Evolutionary conservation across 2,888 invertebrate genomes (phyloP), one percentile per base, ranked within the genome.

Genomic region (Pediacus dermestoides): DNA sequence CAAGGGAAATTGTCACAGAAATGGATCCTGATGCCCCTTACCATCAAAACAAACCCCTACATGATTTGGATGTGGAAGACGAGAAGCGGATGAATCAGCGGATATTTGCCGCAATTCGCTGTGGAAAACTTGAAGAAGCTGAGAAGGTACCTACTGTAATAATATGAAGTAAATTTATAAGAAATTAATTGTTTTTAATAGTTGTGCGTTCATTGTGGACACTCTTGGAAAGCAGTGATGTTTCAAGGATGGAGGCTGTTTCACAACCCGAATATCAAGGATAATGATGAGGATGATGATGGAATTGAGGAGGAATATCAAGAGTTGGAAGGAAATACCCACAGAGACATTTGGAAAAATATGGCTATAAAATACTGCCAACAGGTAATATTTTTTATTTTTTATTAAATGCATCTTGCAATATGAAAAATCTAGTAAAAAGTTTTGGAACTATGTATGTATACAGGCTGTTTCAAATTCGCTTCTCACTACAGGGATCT

Each of bases 1-100:
- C 74, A 0, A 70, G 74, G 9, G 71, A 76, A 28, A 72, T 82
- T 31, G 79, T 89, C 0, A 76, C 79, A 15, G 77, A 78, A 40
- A 71, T 92, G 64, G 93, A 95, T 70, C 94, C 94, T 1, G 94
- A 95, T 77, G 93, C 93, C 11, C 87, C 89, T 0, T 72, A 80
- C 30, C 75, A 90, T 32, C 85, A 91, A 60, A 81, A 81, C 33
- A 81, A 78, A 58, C 78, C 81, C 2, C 70, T 94, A 16, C 92
- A 93, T 67, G 85, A 91, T 55, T 75, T 93, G 47, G 95, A 95
- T 66, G 77, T 77, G 60, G 88, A 89, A 64, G 93, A 93, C 71
- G 86, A 88, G 34, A 58, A 66, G 22, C 66, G 77, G 11, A 57
- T 85, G 16, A 67, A 77, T 4, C 72, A 74, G 27, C 74, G 78